Evolutionary conservation across 2,888 invertebrate species (phyloP).

Genomic region (Stenurella melanura): DNA sequence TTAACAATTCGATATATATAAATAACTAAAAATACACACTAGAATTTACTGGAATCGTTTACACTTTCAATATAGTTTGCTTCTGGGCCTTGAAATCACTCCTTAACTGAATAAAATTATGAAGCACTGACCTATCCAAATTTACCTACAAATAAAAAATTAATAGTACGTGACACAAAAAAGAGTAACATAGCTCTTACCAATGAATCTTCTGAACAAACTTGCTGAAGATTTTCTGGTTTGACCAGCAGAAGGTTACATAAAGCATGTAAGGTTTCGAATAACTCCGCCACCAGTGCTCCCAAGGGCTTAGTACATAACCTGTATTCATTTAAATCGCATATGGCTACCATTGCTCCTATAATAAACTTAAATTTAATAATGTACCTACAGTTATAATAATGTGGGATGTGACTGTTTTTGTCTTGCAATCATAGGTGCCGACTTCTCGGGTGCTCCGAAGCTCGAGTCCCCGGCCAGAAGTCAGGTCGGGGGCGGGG

Average conservation of each 20-base stretch:
- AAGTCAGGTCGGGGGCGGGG: too few relatives aligned
- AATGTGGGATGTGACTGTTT: too few relatives aligned
- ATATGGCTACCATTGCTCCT: conserved; percentile 98
- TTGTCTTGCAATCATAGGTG: too few relatives aligned
- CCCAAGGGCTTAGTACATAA: conserved; percentile 88
- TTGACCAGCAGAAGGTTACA: conserved; percentile 96
- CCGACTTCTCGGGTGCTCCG: too few relatives aligned
- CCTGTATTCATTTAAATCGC: conserved; percentile 98
- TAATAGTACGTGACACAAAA: conserved; percentile 53
- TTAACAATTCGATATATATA: neutral
- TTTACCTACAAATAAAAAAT: conserved; percentile 90
- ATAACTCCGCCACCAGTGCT: conserved; percentile 88
- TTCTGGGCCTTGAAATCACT: conserved; percentile 95
- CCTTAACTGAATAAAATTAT: conserved; percentile 95
- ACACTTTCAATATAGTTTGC: conserved; percentile 65
- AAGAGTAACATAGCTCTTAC: conserved; percentile 74
- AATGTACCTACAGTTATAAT: conserved; percentile 12
- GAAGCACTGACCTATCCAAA: conserved; percentile 90
- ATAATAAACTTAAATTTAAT: conserved; percentile 56
- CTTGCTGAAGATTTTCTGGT: conserved; percentile 96
- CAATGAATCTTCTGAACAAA: conserved; percentile 94
- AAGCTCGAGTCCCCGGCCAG: too few relatives aligned
- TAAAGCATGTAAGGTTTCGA: conserved; percentile 95
- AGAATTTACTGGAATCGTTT: conserved; percentile 21
- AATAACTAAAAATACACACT: neutral